Base-by-base conservation (phyloP, 2,888 invertebrate species). In the Isoperla grammatica region DNA sequence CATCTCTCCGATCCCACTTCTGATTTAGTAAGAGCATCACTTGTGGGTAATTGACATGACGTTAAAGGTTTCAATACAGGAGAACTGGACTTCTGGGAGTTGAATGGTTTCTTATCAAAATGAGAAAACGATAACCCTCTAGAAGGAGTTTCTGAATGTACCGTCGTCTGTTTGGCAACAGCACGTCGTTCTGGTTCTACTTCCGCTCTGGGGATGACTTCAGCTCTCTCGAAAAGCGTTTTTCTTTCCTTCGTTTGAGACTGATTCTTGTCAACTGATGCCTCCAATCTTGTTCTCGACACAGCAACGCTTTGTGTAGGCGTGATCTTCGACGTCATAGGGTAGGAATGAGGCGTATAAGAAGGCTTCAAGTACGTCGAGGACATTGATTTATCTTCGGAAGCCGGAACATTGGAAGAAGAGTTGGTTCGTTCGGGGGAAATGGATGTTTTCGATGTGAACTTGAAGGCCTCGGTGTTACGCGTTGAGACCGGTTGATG, bases 381-480 rank as follows among this genome's bases (percentile, higher is more conserved):
- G 37, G 37, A 37, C 37, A n/a, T 42, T 42, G 42, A n/a, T 17
- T 13, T 13, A 11, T 17, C 17, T 17, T 29, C 29, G 4, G 29
- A 29, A 29, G 4, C 5, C 29, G 29, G 29, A 29, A 29, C 8
- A n/a, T n/a, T n/a, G 42, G 42, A 42, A 15, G 45, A n/a, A 15
- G 15, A 9, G 15, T 45, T 19, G 12, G 11, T 19, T 45, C 50
- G 29, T 50, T 50, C 53, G 12, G 53, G 53, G 9, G 53, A 39
- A 12, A 53, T 53, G 19, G 53, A 39, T 8, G 53, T 53, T 19
- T 19, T 15, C 12, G 53, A 53, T 2, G 53, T 53, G 20, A 53
- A 53, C 40, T 15, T 39, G 17, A 17, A 19, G 5, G 17, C 5
- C 46, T 46, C 46, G 20, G 46, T 6, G 13, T n/a, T 17, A 4